A percentile compares a stretch with the other conserved stretches of the same genome.
Evolutionary conservation across 2,888 invertebrate genomes (phyloP).

Genomic region (Clanis bilineata): DNA sequence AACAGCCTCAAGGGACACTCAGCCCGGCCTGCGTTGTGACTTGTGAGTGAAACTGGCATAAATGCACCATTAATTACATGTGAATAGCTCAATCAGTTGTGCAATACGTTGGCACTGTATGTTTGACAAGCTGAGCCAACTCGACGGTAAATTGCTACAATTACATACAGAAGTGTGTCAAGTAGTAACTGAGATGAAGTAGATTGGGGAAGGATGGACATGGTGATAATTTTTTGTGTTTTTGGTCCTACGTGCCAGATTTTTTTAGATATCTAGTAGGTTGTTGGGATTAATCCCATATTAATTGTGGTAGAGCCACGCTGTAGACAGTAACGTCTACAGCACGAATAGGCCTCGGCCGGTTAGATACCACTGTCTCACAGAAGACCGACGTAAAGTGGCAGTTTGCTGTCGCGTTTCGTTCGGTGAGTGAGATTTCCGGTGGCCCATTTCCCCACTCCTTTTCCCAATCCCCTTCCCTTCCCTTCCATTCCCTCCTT

Average conservation of each 20-base stretch:
- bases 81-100: constrained; percentile 72
- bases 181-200: constrained; percentile 53
- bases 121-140: constrained; percentile 66
- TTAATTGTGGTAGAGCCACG: too few species aligned
- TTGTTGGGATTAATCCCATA: too few species aligned
- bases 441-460: too few species aligned
- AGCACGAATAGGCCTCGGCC: too few species aligned
- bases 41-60: constrained; percentile 58
- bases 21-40: constrained; percentile 36
- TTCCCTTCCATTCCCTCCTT: too few species aligned
- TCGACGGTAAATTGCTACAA: constrained; percentile 72
- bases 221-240: not conserved
- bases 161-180: constrained; percentile 74
- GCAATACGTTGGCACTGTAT: constrained; percentile 70
- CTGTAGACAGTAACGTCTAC: too few species aligned
- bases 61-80: constrained; percentile 59
- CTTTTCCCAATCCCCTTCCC: too few species aligned
- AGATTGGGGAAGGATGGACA: constrained; percentile 33
- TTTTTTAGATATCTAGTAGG: too few species aligned
- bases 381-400: too few species aligned
- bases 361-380: too few species aligned
- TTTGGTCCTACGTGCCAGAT: constrained; percentile 14
- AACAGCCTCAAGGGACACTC: constrained; percentile 52
- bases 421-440: too few species aligned
- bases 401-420: too few species aligned